Evolutionary conservation across 2,113 vertebrate species (phyloP).

Genomic region (Hipposideros armiger): DNA sequence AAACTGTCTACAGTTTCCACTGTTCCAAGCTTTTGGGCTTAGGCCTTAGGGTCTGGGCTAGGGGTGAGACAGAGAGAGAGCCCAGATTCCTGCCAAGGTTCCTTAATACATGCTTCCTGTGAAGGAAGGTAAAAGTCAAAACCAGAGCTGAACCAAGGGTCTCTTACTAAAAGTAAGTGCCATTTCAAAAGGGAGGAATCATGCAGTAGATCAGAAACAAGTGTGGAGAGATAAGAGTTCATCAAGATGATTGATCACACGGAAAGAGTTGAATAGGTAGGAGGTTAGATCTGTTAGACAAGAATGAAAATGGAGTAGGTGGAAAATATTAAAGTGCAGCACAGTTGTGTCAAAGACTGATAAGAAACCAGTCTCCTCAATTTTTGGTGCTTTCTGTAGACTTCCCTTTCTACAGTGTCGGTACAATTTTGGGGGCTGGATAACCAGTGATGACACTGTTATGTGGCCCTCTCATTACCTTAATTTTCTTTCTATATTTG

Average conservation of each 20-base stretch:
- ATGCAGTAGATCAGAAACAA: neutral
- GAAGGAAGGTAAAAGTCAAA: neutral
- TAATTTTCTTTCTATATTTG: neutral
- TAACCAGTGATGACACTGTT: neutral
- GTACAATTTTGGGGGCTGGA: neutral
- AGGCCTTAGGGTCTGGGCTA: neutral
- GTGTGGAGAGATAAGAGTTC: neutral
- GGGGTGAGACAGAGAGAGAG: neutral
- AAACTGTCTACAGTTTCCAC: neutral
- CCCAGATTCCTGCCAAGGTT: neutral
- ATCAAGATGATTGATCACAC: neutral
- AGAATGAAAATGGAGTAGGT: neutral
- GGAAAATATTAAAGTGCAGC: neutral
- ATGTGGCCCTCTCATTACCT: fast-evolving
- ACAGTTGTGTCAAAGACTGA: neutral
- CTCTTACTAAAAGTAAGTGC: neutral
- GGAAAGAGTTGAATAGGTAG: neutral
- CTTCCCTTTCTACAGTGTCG: neutral
- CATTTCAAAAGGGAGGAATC: neutral
- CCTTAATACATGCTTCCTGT: neutral
- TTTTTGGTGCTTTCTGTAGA: neutral
- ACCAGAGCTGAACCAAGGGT: neutral
- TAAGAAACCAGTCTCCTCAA: neutral
- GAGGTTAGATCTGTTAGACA: neutral
- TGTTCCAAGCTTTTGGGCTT: neutral